Evolutionary conservation across 2,797 vertebrate species (phyloP), one percentile per base, ranked within the genome.

Genomic region (Sorex maritimensis): DNA sequence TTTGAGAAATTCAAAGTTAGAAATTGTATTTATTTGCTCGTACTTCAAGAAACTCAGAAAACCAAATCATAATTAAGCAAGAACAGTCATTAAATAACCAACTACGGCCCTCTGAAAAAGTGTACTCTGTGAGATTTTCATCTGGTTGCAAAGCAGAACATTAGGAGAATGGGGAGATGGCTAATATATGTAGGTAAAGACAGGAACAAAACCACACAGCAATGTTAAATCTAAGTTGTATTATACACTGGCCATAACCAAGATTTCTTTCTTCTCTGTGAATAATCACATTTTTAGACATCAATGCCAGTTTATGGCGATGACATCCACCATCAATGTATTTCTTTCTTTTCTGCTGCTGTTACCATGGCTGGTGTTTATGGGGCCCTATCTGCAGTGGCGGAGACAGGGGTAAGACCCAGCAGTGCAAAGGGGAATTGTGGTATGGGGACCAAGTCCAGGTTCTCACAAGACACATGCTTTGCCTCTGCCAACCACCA

Each of bases 1-100:
- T 92, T 88, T 65, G 78, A 83, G 13, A 94, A 75, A 49, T 91
- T 81, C 88, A n/a, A 93, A 91, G 69, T 44, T 55, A 77, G 46
- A 90, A 88, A 77, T 55, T 89, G 92, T 55, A 87, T 92, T 89
- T 7, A 38, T 83, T 5, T 75, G 34, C 65, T 65, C 71, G n/a
- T 63, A 77, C 17, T 83, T 80, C 68, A 17, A 81, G 79, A 0
- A 10, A 13, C 41, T 86, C 55, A 74, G 65, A 88, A 69, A 86
- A 89, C 75, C 13, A 86, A 82, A 86, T 93, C 74, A 89, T 91
- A 86, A 73, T 79, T 58, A 81, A 81, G 46, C 34, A 82, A 75
- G 75, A 93, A 79, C 26, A 74, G 83, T 58, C 69, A 68, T 30
- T 55, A 86, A 15, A 86, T 6, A 12, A 86, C 2, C 63, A 90